Evolutionary conservation across 2,797 vertebrate genomes (phyloP).

Genomic region (Ambastaia sidthimunki): DNA sequence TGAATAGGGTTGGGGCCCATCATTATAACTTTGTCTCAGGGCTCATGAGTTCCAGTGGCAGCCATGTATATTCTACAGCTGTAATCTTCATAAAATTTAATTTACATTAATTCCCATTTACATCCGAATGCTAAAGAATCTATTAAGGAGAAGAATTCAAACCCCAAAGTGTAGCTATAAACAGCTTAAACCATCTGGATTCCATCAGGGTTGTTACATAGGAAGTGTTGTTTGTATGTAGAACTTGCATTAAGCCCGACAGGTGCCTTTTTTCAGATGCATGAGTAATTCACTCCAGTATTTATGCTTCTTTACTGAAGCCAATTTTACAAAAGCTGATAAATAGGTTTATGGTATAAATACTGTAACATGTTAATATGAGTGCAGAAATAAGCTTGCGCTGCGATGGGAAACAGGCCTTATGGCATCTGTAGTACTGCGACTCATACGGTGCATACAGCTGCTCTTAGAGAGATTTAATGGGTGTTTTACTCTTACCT

Average conservation of each 20-base stretch:
- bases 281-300: neutral
- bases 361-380: neutral
- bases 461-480: neutral
- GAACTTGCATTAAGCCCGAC: neutral
- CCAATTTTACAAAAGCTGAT: neutral
- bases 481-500: constrained; percentile 64
- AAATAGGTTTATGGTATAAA: neutral
- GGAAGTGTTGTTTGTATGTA: neutral
- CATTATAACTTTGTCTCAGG: too few species aligned
- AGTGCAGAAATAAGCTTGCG: neutral
- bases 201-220: neutral
- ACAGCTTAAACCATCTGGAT: neutral
- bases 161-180: constrained; percentile 1
- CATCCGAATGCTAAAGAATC: neutral
- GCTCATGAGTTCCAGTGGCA: neutral
- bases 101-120: neutral
- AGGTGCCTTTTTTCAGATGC: neutral
- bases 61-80: neutral
- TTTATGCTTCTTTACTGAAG: neutral
- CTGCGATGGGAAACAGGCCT: neutral
- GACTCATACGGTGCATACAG: neutral
- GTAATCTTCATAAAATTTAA: neutral
- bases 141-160: neutral
- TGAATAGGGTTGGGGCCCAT: too few species aligned
- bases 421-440: constrained; percentile 1